Evolutionary conservation across 1,140 invertebrate genomes (phyloP).

Genomic region (Coptotermes formosanus): DNA sequence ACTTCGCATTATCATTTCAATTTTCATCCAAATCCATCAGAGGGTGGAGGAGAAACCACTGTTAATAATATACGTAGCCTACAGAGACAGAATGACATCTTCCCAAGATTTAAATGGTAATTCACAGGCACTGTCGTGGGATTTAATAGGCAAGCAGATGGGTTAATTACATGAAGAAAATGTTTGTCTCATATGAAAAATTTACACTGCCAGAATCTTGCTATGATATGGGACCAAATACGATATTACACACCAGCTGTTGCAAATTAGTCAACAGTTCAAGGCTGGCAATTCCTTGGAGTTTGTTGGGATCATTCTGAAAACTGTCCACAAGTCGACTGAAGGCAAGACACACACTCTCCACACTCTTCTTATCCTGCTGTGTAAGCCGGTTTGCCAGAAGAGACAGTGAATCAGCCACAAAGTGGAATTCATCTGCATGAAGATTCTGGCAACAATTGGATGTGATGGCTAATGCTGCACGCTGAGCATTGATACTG

Average conservation of each 20-base stretch:
- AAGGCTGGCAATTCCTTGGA: constrained; percentile 94
- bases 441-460: constrained; percentile 96
- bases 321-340: constrained; percentile 95
- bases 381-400: constrained; percentile 85
- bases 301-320: constrained; percentile 82
- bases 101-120: too few relatives aligned
- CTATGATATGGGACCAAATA: too few relatives aligned
- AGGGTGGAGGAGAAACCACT: too few relatives aligned
- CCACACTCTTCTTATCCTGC: constrained; percentile 97
- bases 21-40: too few relatives aligned
- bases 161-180: too few relatives aligned
- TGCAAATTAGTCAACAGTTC: constrained; percentile 91
- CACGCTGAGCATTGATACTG: constrained; percentile 92
- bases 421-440: constrained; percentile 89
- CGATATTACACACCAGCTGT: constrained; percentile 64
- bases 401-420: constrained; percentile 82
- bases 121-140: too few relatives aligned
- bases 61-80: too few relatives aligned
- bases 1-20: too few relatives aligned
- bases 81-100: too few relatives aligned
- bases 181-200: too few relatives aligned
- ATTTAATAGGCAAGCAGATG: too few relatives aligned
- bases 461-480: constrained; percentile 91
- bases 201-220: too few relatives aligned
- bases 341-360: constrained; percentile 95